Evolutionary conservation across 2,888 invertebrate genomes (phyloP), one percentile per base, ranked within the genome.

Genomic region (Netelia virgata): DNA sequence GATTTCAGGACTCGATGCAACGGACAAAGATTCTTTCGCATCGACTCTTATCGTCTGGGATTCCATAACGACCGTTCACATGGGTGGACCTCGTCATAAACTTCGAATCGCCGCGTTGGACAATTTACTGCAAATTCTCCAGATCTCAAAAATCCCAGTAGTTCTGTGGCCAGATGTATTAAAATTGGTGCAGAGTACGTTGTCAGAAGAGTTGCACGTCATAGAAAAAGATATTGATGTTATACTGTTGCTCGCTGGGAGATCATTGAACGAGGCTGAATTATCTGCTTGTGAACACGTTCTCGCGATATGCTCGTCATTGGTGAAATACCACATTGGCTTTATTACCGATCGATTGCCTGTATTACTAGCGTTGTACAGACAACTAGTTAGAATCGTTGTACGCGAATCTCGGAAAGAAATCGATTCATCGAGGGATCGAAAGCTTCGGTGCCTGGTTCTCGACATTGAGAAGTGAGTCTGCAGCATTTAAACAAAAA

Each of bases 381-480:
- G 88, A 82, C 87, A 86, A 81, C 73, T 90, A 61, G 68, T 91
- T 14, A 85, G 80, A 28, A 73, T 89, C 53, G 82, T 91, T 68
- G 88, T 91, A 14, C 50, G 84, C 23, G 88, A 89, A 78, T 90
- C 90, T 1, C 89, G 88, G 85, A 78, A 41, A n/a, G 63, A 77
- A n/a, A 23, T 82, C 47, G 73, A 87, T 78, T 78, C 82, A 81
- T 80, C 74, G 11, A 84, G 88, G 1, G 89, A 89, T 77, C 86
- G 88, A 18, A 79, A 83, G 55, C 85, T 91, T 20, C 88, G 82
- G 20, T 87, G 90, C 53, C 86, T 91, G 10, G 89, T 90, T 69
- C 83, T 92, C 36, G 90, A 91, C 66, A 86, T 92, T 76, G 91
- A 91, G 88, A 93, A 92, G 93, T 93, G 87, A 89, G 89, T 87